Evolutionary conservation across 2,113 vertebrate genomes (phyloP).

Genomic region (Irena cyanogastra): DNA sequence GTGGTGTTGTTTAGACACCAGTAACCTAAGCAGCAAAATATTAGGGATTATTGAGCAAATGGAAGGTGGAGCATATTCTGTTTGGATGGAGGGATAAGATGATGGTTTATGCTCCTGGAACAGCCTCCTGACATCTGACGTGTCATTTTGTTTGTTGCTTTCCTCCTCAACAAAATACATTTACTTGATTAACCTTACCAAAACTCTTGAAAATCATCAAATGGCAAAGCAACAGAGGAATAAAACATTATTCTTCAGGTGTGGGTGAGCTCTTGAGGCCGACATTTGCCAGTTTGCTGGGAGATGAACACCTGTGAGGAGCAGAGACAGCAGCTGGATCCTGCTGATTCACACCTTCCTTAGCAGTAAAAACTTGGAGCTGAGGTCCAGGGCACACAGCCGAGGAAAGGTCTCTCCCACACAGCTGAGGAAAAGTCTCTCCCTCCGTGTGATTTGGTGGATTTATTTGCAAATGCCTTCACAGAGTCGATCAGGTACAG

Average conservation of each 20-base stretch:
- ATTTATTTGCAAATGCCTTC: not conserved
- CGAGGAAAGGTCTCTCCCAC: not conserved
- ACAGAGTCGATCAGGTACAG: not conserved
- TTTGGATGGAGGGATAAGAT: not conserved
- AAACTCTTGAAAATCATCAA: not conserved
- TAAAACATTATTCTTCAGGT: not conserved
- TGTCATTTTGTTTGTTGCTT: not conserved
- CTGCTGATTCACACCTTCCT: not conserved
- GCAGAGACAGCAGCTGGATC: not conserved
- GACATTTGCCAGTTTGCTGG: not conserved
- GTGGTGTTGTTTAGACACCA: not conserved
- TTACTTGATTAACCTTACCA: not conserved
- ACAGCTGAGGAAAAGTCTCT: not conserved
- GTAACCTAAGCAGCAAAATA: not conserved
- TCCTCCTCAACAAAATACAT: not conserved
- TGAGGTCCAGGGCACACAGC: not conserved
- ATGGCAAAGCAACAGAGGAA: not conserved
- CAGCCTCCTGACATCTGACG: not conserved
- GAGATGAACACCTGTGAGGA: not conserved
- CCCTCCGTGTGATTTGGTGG: not conserved
- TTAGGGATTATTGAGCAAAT: not conserved
- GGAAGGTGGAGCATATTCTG: not conserved
- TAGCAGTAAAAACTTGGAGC: not conserved
- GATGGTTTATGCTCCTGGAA: not conserved
- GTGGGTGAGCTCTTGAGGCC: not conserved